These are phyloP conservation scores for Arctopsyche grandis DNA, from an alignment of 1,140 invertebrate genomes.

Conservation along the genomic window DNA sequence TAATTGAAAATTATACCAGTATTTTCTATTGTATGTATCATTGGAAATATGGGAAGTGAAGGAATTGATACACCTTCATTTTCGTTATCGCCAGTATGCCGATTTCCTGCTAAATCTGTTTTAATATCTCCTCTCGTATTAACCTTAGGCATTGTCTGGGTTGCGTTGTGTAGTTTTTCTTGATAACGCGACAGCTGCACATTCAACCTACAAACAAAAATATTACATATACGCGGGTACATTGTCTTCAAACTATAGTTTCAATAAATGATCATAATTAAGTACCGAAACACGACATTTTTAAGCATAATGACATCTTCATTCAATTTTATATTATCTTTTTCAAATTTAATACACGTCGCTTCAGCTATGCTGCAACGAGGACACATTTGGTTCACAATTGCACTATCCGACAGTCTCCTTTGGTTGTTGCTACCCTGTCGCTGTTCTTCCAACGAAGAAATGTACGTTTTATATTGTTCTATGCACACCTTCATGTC, in stretches of 20 bases:
- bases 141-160: slow-evolving; percentile 7
- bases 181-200: slow-evolving; percentile 75
- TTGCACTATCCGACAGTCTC: background rate
- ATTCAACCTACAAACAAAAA: slow-evolving; percentile 66
- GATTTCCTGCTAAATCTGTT: background rate
- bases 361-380: slow-evolving; percentile 44
- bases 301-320: slow-evolving; percentile 74
- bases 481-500: slow-evolving; percentile 52
- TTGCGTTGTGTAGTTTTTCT: slow-evolving; percentile 65
- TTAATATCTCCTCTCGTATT: background rate
- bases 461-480: slow-evolving; percentile 46
- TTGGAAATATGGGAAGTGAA: slow-evolving; percentile 50
- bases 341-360: slow-evolving; percentile 45
- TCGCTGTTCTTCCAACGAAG: slow-evolving; percentile 42
- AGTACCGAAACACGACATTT: slow-evolving; percentile 69
- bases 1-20: background rate
- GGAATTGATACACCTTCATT: slow-evolving; percentile 49
- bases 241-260: too few relatives aligned
- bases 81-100: slow-evolving; percentile 37
- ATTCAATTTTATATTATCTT: slow-evolving; percentile 65
- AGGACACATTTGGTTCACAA: slow-evolving; percentile 29
- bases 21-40: slow-evolving; percentile 30
- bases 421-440: background rate
- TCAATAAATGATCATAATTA: too few relatives aligned
- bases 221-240: slow-evolving; percentile 40